phyloP scores from a whole-genome alignment of 2,888 invertebrate genomes.

The Agonum fuliginosum region DNA sequence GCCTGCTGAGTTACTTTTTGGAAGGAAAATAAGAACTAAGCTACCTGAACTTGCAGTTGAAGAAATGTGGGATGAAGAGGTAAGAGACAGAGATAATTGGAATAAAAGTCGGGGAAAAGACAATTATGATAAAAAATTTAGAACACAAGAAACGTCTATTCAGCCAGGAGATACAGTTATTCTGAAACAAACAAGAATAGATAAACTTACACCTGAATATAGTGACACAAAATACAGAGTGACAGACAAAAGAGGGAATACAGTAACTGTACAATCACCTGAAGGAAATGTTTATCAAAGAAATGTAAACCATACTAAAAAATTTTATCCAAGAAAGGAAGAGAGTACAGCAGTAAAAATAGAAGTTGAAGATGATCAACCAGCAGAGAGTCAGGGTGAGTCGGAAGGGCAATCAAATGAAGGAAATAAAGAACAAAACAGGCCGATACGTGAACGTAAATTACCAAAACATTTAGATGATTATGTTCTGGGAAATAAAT shows the following conservation, averaged over 20 bases:
- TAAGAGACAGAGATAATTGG: slow-evolving; percentile 19
- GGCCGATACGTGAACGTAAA: too few species aligned
- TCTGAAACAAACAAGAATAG: slow-evolving; percentile 40
- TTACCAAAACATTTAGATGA: too few species aligned
- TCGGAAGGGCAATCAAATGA: too few species aligned
- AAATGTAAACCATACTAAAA: too few species aligned
- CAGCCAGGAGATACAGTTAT: slow-evolving; percentile 41
- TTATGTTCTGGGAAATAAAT: too few species aligned
- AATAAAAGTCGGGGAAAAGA: slow-evolving; percentile 37
- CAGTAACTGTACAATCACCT: background rate
- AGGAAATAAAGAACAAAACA: too few species aligned
- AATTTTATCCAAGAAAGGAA: too few species aligned
- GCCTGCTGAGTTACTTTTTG: slow-evolving; percentile 34
- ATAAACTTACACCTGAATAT: slow-evolving; percentile 11
- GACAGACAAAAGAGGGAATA: background rate
- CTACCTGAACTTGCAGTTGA: slow-evolving; percentile 1
- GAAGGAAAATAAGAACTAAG: slow-evolving; percentile 18
- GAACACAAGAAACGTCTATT: background rate
- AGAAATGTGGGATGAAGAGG: background rate
- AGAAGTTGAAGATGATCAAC: too few species aligned
- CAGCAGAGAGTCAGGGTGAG: too few species aligned
- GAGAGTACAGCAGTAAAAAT: too few species aligned
- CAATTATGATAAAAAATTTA: slow-evolving; percentile 29
- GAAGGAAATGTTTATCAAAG: too few species aligned
- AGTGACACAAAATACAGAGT: background rate